Base-by-base conservation (phyloP, 2,888 invertebrate species). In the Dasypogon diadema region DNA sequence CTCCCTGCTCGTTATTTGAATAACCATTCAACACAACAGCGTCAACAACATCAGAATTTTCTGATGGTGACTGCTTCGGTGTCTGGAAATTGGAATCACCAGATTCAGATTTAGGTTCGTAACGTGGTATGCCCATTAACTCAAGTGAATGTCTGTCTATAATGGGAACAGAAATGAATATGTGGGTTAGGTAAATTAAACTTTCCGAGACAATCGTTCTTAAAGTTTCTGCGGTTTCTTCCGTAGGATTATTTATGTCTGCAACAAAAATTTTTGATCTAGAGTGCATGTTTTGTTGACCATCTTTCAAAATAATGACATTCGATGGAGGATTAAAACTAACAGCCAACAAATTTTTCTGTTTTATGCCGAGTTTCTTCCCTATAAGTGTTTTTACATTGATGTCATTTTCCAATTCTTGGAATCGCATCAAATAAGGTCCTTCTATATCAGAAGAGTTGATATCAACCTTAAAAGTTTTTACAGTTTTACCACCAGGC, bases 141-240 rank as follows among this genome's bases (percentile, higher is more conserved):
- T 85, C 84, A 30, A 83, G 83, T 81, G 84, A 87, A 88, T 90
- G 89, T 83, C 88, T 86, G 82, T 89, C 89, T 16, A 88, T 88
- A 78, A 90, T 89, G 10, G 93, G 93, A 77, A 93, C 86, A 79
- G 88, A 85, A 68, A 92, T 84, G 81, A 88, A 88, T 74, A 93
- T 83, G 78, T 89, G 88, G 77, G 92, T 90, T 55, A 92, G 88
- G 81, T 90, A 87, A 79, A 89, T 88, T 80, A 91, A 90, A 75
- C 89, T 87, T 77, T 81, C 79, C 73, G 78, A 81, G 34, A 82
- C 82, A 75, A 83, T 68, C 21, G 81, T 80, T 76, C 83, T 82
- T 6, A 86, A 81, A 4, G 83, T 81, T 26, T 82, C 81, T 80
- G 90, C 89, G 4, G 87, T 87, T 77, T 88, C 88, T 8, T 80